A percentile compares a stretch with the other conserved stretches of the same genome.
Evolutionary conservation across 1,140 invertebrate genomes (phyloP).

Genomic region (Papilio dardanus): DNA sequence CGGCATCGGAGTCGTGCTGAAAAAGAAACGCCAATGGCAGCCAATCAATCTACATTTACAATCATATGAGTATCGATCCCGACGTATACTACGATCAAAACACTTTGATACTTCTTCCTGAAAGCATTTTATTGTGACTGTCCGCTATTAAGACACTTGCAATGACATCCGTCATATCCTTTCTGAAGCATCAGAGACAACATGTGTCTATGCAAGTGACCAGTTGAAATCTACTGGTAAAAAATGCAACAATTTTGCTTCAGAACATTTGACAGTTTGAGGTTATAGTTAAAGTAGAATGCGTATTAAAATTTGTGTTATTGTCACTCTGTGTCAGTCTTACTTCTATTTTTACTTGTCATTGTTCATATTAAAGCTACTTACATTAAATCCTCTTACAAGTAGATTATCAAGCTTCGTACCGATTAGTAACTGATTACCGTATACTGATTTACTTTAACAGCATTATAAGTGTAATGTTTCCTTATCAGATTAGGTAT

Average conservation of each 20-base stretch:
- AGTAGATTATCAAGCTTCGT: not conserved
- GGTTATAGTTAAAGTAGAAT: too few relatives aligned
- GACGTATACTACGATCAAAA: conserved; percentile 39
- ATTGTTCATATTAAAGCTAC: conserved; percentile 25
- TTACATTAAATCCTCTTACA: conserved; percentile 31
- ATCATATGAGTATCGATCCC: conserved; percentile 77
- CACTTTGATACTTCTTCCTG: conserved; percentile 56
- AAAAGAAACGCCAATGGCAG: conserved; percentile 70
- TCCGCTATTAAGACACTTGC: too few relatives aligned
- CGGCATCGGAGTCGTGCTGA: conserved; percentile 52
- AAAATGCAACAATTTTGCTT: too few relatives aligned
- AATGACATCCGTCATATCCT: too few relatives aligned
- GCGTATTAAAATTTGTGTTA: not conserved
- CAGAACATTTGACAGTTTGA: too few relatives aligned
- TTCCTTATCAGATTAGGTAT: conserved; percentile 6
- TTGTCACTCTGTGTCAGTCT: not conserved
- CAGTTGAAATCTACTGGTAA: too few relatives aligned
- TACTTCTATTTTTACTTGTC: conserved; percentile 4
- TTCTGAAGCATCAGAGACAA: too few relatives aligned
- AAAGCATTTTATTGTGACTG: not conserved
- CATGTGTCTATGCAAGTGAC: too few relatives aligned
- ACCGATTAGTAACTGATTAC: conserved; percentile 34
- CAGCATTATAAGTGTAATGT: conserved; percentile 14
- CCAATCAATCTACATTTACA: conserved; percentile 81
- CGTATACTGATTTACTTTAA: conserved; percentile 15